Base-by-base conservation (phyloP, 2,113 vertebrate species). In the Pogonocichla stellata region DNA sequence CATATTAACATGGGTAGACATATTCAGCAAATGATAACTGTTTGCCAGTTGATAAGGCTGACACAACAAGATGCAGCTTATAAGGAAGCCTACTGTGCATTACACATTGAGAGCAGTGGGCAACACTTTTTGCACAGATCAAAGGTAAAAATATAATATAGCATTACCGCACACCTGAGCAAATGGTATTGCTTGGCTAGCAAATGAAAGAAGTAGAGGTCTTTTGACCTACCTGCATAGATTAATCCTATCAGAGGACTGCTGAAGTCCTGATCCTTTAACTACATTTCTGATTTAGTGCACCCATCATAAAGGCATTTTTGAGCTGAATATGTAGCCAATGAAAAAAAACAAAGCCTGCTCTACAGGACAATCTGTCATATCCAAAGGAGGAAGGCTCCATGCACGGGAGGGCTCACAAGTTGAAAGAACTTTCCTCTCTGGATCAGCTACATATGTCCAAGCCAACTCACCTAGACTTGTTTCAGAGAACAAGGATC, bases 341-440 rank as follows among this genome's bases (percentile, higher is more conserved):
- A 34, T 4, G 6, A 29, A 48, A 40, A 40, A 40, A 53, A 78
- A 53, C 18, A 43, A 54, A 78, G 20, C 33, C 47, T 53, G 17
- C 9, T 66, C n/a, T 47, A 22, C 14, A 24, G 34, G 73, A 70
- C 31, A 71, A 60, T 48, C 45, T 65, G 23, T 86, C n/a, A 69
- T 42, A 74, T 60, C 18, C 14, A 54, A 89, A 6, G 6, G 13
- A 85, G 20, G 31, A 17, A 85, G 51, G 7, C 15, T 42, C 33
- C 1, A 0, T 8, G 19, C 19, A 70, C 7, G 11, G 9, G 18
- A 74, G 11, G 29, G 73, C 57, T 61, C 8, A n/a, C 2, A 5
- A 47, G 28, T 1, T 12, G 8, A 16, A 88, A 87, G 5, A 45
- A 80, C 25, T 64, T 72, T 82, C 23, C 14, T 56, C 31, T 45